Evolutionary conservation across 1,140 invertebrate genomes (phyloP).

Genomic region (Aphis gossypii): DNA sequence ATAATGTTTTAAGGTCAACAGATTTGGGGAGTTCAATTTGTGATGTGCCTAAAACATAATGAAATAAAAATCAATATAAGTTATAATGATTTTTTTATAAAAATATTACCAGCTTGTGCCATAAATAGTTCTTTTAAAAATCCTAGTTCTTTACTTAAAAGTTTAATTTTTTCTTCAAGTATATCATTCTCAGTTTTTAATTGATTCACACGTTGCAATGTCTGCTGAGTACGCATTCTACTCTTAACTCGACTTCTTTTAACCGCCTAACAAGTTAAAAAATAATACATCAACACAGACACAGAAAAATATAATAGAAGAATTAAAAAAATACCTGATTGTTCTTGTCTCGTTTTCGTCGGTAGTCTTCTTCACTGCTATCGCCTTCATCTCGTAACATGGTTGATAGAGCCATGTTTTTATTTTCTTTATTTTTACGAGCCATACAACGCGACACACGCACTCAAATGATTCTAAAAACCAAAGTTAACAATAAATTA

Average conservation of each 20-base stretch:
- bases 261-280: conserved; percentile 72
- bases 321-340: conserved; percentile 72
- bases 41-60: conserved; percentile 54
- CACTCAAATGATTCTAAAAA: conserved; percentile 16
- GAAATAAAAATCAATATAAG: not conserved
- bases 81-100: not conserved
- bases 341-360: conserved; percentile 80
- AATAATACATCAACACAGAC: not conserved
- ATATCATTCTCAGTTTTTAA: conserved; percentile 83
- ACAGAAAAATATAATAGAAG: not conserved
- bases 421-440: conserved; percentile 66
- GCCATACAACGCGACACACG: conserved; percentile 63
- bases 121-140: conserved; percentile 89
- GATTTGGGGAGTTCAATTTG: conserved; percentile 58
- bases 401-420: conserved; percentile 62
- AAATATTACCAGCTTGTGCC: conserved; percentile 74
- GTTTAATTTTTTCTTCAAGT: conserved; percentile 85
- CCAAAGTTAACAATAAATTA: not conserved
- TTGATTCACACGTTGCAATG: conserved; percentile 78
- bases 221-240: conserved; percentile 82
- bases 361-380: conserved; percentile 81
- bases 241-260: conserved; percentile 88
- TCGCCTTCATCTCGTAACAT: conserved; percentile 65
- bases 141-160: conserved; percentile 82
- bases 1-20: conserved; percentile 57